Evolutionary conservation across 2,113 vertebrate species (phyloP).

Genomic region (Oryzias melastigma): DNA sequence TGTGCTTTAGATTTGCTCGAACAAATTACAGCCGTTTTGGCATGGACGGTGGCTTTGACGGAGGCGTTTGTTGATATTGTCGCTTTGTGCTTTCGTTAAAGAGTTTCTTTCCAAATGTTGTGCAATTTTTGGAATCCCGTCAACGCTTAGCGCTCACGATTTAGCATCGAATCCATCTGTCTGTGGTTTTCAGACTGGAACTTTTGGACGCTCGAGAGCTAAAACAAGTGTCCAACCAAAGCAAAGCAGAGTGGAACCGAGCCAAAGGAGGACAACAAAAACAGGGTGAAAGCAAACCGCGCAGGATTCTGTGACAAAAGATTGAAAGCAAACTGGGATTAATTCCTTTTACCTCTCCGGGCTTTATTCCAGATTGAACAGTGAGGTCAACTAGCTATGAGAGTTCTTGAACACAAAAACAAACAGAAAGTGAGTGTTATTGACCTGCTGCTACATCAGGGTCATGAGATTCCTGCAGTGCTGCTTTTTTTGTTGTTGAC

Average conservation of each 20-base stretch:
- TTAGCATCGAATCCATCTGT: neutral
- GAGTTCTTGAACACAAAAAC: slow-evolving; percentile 70
- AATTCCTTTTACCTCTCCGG: slow-evolving; percentile 64
- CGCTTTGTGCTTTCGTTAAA: too few species aligned
- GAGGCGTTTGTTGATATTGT: too few species aligned
- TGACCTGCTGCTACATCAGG: slow-evolving; percentile 8
- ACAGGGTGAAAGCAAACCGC: slow-evolving; percentile 38
- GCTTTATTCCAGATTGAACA: slow-evolving; percentile 67
- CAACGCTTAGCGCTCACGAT: too few species aligned
- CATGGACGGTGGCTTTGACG: too few species aligned
- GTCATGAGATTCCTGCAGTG: slow-evolving; percentile 19
- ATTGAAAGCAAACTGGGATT: slow-evolving; percentile 17
- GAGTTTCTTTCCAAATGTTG: too few species aligned
- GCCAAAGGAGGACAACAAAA: slow-evolving; percentile 1
- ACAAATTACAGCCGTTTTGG: too few species aligned
- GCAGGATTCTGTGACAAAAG: slow-evolving; percentile 33
- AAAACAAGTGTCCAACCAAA: slow-evolving; percentile 39
- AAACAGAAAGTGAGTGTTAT: slow-evolving; percentile 57
- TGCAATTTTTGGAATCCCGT: too few species aligned
- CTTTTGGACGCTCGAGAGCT: neutral
- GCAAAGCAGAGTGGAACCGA: slow-evolving; percentile 32
- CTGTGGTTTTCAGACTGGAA: neutral
- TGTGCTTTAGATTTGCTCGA: neutral
- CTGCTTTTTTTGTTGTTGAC: slow-evolving; percentile 7
- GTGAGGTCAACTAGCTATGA: slow-evolving; percentile 71